Evolutionary conservation across 1,140 invertebrate species (phyloP).

Genomic region (Drosophila takahashii): DNA sequence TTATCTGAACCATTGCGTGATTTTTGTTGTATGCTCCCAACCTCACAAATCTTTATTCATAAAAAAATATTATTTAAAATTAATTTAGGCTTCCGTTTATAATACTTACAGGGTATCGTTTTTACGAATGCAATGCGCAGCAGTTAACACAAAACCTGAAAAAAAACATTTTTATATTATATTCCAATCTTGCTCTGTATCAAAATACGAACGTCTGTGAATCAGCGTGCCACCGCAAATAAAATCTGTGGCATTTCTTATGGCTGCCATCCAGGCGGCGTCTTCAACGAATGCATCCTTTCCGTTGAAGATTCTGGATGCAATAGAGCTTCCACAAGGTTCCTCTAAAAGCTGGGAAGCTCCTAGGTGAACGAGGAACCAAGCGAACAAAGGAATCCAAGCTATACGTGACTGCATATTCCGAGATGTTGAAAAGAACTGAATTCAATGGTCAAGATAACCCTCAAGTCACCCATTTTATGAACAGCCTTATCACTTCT

Average conservation of each 20-base stretch:
- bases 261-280: conserved; percentile 7
- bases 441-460: neutral
- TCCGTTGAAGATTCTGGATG: neutral
- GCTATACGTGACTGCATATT: neutral
- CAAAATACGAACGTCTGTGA: conserved; percentile 1
- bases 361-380: neutral
- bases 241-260: neutral
- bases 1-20: too few relatives aligned
- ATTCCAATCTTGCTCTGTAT: neutral
- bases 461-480: too few relatives aligned
- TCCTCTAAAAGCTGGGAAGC: neutral
- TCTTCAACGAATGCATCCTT: fast-evolving
- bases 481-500: neutral
- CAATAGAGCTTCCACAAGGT: neutral
- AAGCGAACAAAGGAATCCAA: neutral
- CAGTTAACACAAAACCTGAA: conserved; percentile 13
- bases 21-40: neutral
- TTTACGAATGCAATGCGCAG: conserved; percentile 2
- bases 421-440: neutral
- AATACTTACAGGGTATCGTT: neutral
- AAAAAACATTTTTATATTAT: neutral
- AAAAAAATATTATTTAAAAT: too few relatives aligned
- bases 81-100: too few relatives aligned
- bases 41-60: neutral
- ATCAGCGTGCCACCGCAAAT: conserved; percentile 11